Evolutionary conservation across 1,140 invertebrate genomes (phyloP), one percentile per base, ranked within the genome.

Genomic region (Zaprionus ornatus): DNA sequence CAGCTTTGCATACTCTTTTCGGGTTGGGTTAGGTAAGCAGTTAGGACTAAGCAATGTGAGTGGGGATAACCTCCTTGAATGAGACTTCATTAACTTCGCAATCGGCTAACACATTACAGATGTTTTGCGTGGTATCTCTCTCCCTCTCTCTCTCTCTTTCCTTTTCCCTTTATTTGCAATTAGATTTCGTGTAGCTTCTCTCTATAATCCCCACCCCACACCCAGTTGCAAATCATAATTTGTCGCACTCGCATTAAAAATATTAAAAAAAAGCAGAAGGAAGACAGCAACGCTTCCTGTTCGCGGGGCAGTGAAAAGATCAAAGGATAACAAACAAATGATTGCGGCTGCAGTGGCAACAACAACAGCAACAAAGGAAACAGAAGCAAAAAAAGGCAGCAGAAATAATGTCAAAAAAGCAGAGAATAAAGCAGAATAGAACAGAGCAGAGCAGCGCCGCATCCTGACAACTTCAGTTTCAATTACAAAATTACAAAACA

Each of bases 401-500:
- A 61, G 10, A 82, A 80, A 82, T 87, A 59, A 87, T 69, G 69
- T 74, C 56, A 70, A 64, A 77, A 87, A 80, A 86, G 74, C 54
- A 32, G 23, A 57, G 71, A 80, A 75, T 48, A 59, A 80, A 76
- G 10, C 45, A 21, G 37, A 40, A 32, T n/a, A n/a, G n/a, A n/a
- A 7, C 25, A 27, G 15, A 42, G 40, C 40, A n/a, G 35, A 37
- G 35, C 35, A 37, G 13, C 35, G 35, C 12, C 13, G 79, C 74
- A 67, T 72, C 66, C 66, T 68, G 63, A 37, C 80, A 88, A 85
- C 85, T 88, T 88, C 85, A 90, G 85, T 88, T 88, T 88, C 85
- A 88, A 88, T 88, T 90, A 88, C 84, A 88, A 88, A 88, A 88
- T 90, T 88, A 88, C 85, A 88, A 88, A 84, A 77, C 78, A 88